Conservation (phyloP, 2,797 vertebrate species). For the Pelobates cultripes region DNA sequence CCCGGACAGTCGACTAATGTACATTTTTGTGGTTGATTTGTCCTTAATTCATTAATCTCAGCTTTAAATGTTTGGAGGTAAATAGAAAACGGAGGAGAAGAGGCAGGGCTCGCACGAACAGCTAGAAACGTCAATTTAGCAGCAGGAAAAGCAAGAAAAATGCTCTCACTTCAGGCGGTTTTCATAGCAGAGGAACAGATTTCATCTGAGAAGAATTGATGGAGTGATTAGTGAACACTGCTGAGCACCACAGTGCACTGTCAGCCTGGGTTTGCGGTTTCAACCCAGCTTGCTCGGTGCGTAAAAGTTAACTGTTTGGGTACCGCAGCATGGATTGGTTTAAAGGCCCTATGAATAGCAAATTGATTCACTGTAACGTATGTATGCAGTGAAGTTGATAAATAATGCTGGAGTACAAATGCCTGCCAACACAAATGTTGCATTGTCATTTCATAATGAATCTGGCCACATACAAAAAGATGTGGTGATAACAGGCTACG, state of each 20-base stretch:
- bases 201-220: constrained; percentile 34
- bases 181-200: constrained; percentile 21
- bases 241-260: constrained; percentile 17
- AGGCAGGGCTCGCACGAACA: constrained; percentile 35
- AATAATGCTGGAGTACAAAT: too few relatives aligned
- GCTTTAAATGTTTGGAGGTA: constrained; percentile 51
- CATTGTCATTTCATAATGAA: too few relatives aligned
- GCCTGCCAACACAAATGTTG: too few relatives aligned
- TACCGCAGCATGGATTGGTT: too few relatives aligned
- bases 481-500: too few relatives aligned
- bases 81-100: constrained; percentile 36
- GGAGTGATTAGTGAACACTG: constrained; percentile 34
- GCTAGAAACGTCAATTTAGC: constrained; percentile 48
- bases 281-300: neutral
- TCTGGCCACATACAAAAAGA: too few relatives aligned
- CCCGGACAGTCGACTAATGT: constrained; percentile 35
- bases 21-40: constrained; percentile 51
- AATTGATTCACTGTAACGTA: too few relatives aligned
- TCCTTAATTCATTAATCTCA: constrained; percentile 51
- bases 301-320: neutral
- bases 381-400: too few relatives aligned
- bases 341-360: too few relatives aligned
- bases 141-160: constrained; percentile 31
- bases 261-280: neutral
- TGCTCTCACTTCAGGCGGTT: constrained; percentile 38